A percentile compares a stretch with the other conserved stretches of the same genome.
These are phyloP conservation scores for Mirza zaza DNA, from an alignment of 2,113 vertebrate genomes.

Conservation along the genomic window DNA sequence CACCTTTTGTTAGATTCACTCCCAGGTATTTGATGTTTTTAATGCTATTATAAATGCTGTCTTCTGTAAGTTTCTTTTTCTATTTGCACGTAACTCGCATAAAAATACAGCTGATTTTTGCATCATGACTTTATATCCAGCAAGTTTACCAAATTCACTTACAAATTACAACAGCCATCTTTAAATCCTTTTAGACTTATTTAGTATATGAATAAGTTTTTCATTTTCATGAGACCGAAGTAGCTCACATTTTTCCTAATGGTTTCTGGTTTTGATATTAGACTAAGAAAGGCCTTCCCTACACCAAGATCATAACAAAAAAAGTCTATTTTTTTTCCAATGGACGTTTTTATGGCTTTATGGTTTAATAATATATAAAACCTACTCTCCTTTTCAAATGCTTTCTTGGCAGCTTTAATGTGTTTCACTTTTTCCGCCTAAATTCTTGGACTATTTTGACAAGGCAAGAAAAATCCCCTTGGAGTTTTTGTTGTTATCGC, in stretches of 20 bases:
- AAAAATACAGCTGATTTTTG: neutral
- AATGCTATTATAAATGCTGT: neutral
- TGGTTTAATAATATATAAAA: neutral
- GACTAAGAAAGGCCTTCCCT: neutral
- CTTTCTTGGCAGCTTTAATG: neutral
- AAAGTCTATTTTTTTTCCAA: neutral
- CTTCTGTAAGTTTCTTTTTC: neutral
- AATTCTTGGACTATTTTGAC: slow-evolving; percentile 34
- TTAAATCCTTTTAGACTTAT: neutral
- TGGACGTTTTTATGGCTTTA: neutral
- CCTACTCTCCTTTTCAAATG: neutral
- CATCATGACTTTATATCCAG: neutral
- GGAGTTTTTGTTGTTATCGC: neutral
- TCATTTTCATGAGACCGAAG: neutral
- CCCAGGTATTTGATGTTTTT: neutral
- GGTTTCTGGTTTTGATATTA: neutral
- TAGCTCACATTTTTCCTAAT: neutral
- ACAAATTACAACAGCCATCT: neutral
- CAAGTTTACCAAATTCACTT: neutral
- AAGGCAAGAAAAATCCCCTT: neutral
- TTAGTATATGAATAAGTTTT: neutral
- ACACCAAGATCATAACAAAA: neutral
- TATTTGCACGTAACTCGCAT: neutral
- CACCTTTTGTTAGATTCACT: neutral
- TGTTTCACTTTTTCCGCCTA: slow-evolving; percentile 38